These are phyloP conservation scores for Ylistrum balloti DNA, from an alignment of 1,140 invertebrate species.

Conservation along the genomic window DNA sequence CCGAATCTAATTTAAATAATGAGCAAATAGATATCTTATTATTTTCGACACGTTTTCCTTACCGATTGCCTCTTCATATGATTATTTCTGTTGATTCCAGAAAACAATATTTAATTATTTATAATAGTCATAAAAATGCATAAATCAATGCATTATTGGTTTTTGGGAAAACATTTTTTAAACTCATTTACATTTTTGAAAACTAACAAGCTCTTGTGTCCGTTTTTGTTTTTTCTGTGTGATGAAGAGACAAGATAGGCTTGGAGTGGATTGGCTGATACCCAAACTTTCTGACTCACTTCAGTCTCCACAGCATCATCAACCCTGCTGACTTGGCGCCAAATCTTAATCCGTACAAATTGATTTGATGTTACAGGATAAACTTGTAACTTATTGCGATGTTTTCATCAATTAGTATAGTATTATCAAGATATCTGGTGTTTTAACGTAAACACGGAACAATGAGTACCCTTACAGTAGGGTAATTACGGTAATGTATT, in stretches of 20 bases:
- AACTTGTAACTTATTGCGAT: neutral
- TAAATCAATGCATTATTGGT: no score
- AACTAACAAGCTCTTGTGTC: neutral
- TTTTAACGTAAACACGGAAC: neutral
- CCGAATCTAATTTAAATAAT: neutral
- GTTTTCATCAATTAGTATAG: neutral
- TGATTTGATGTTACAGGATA: neutral
- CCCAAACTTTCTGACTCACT: constrained; percentile 7
- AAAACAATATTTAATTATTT: neutral
- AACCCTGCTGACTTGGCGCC: neutral
- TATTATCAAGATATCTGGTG: neutral
- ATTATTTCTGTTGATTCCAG: no score
- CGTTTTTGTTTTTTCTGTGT: neutral
- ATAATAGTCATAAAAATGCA: no score
- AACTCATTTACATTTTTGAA: neutral
- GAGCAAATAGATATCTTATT: neutral
- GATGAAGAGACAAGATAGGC: neutral
- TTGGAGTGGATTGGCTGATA: neutral
- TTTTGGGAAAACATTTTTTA: no score
- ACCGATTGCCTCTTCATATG: neutral
- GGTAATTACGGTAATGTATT: neutral
- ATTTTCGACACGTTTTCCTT: neutral
- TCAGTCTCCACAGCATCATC: neutral
- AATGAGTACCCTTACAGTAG: neutral
- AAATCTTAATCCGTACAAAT: constrained; percentile 40